These are phyloP conservation scores for Panzeria rudis DNA, from an alignment of 2,888 invertebrate species.

Conservation along the genomic window DNA sequence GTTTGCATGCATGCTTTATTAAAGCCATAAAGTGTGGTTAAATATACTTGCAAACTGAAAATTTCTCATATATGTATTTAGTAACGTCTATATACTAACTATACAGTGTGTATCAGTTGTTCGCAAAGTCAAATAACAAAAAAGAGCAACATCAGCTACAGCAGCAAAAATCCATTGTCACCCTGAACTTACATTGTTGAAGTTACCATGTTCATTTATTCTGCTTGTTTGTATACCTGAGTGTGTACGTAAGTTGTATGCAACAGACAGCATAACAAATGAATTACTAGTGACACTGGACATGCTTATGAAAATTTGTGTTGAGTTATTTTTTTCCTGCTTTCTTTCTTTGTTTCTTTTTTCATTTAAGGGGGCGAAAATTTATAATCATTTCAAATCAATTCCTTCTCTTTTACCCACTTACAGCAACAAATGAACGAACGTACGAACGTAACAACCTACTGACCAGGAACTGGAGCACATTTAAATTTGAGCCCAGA, in stretches of 20 bases:
- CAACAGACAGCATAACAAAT: constrained; percentile 70
- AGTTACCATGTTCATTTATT: constrained; percentile 30
- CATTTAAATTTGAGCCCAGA: constrained; percentile 22
- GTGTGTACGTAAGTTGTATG: constrained; percentile 39
- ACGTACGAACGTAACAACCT: not conserved
- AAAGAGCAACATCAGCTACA: not conserved
- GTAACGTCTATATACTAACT: not conserved
- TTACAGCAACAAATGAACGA: constrained; percentile 18
- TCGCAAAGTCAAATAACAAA: constrained; percentile 21
- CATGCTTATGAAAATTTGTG: constrained; percentile 72
- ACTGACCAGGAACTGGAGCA: constrained; percentile 61
- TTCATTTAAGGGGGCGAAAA: constrained; percentile 74
- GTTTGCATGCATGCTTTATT: constrained; percentile 47
- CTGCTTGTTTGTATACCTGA: not conserved
- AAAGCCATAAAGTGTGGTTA: constrained; percentile 39
- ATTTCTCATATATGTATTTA: not conserved
- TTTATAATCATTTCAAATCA: constrained; percentile 74
- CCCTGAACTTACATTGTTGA: constrained; percentile 58
- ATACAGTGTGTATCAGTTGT: not conserved
- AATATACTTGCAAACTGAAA: constrained; percentile 1
- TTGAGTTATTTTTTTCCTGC: constrained; percentile 38
- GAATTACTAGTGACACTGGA: constrained; percentile 73
- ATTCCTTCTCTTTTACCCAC: constrained; percentile 59
- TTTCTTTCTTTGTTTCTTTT: constrained; percentile 6
- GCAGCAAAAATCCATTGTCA: constrained; percentile 59